These are phyloP conservation scores for Scaeva pyrastri DNA, from an alignment of 2,888 invertebrate species.

Conservation along the genomic window DNA sequence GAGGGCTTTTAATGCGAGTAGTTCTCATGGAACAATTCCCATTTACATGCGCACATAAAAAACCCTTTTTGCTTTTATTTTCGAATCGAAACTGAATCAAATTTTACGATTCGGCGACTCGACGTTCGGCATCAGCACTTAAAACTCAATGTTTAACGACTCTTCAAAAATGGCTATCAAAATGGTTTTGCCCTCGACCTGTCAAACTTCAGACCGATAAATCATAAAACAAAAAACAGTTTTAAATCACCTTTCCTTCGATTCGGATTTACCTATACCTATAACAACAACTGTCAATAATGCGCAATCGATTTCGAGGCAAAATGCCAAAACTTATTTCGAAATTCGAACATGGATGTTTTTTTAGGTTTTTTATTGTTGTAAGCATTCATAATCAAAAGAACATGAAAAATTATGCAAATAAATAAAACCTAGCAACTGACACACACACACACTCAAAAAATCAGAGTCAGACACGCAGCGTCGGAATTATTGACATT, in stretches of 20 bases:
- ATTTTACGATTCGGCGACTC: slow-evolving; percentile 34
- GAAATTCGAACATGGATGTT: slow-evolving; percentile 67
- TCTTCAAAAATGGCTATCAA: slow-evolving; percentile 34
- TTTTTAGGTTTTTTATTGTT: background rate
- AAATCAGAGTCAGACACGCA: background rate
- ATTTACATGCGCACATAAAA: background rate
- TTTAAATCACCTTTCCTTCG: background rate
- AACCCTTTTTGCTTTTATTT: slow-evolving; percentile 20
- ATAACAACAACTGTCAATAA: slow-evolving; percentile 52
- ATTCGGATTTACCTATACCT: too few relatives aligned
- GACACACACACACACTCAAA: background rate
- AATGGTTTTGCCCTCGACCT: slow-evolving; percentile 19
- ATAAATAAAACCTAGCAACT: slow-evolving; percentile 29
- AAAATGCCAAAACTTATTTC: slow-evolving; percentile 70
- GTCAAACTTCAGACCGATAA: slow-evolving; percentile 62
- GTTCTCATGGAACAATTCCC: slow-evolving; percentile 36
- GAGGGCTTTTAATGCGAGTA: slow-evolving; percentile 24
- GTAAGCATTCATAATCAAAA: slow-evolving; percentile 7
- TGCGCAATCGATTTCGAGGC: slow-evolving; percentile 55
- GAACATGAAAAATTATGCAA: slow-evolving; percentile 52
- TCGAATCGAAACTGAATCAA: slow-evolving; percentile 40
- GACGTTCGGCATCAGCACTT: background rate
- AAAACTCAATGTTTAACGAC: slow-evolving; percentile 24
- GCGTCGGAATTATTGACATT: background rate
- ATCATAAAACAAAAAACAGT: slow-evolving; percentile 32